Percentiles rank a stretch among this genome's conserved stretches.
Evolutionary conservation across 1,140 invertebrate species (phyloP).

Genomic region (Babylonia areolata): DNA sequence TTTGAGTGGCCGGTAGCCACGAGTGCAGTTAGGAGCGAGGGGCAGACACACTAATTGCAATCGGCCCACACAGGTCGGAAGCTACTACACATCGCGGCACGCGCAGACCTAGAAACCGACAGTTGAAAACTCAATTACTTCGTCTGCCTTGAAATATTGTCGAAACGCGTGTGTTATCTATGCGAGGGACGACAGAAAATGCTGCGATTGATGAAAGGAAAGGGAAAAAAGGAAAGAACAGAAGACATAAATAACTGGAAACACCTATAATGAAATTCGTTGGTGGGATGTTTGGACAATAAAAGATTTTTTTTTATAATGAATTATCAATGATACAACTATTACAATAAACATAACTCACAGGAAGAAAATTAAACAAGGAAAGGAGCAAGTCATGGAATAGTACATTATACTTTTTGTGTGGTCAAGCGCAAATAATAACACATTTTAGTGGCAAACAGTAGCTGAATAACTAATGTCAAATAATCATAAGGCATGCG

Average conservation of each 20-base stretch:
- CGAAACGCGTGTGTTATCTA: slow-evolving; percentile 32
- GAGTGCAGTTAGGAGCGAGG: not conserved
- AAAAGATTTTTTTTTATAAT: not conserved
- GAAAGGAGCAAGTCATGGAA: not conserved
- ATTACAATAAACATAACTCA: not conserved
- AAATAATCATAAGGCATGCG: not conserved
- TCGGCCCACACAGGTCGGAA: slow-evolving; percentile 22
- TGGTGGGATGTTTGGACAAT: not conserved
- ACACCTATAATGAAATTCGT: not conserved
- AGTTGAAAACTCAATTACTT: slow-evolving; percentile 29
- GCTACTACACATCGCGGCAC: not conserved
- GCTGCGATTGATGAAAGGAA: not conserved
- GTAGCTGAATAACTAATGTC: not conserved
- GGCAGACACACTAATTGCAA: slow-evolving; percentile 36
- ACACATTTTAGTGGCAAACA: not conserved
- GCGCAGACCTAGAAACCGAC: slow-evolving; percentile 20
- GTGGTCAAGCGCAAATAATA: not conserved
- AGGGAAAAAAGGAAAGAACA: not conserved
- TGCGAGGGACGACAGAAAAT: not conserved
- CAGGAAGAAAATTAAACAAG: not conserved
- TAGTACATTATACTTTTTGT: too few relatives aligned
- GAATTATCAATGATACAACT: not conserved
- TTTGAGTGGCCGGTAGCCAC: not conserved
- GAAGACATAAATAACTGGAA: not conserved
- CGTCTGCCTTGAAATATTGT: slow-evolving; percentile 23